These are phyloP conservation scores for Zapornia atra DNA, from an alignment of 2,113 vertebrate species.

Conservation along the genomic window DNA sequence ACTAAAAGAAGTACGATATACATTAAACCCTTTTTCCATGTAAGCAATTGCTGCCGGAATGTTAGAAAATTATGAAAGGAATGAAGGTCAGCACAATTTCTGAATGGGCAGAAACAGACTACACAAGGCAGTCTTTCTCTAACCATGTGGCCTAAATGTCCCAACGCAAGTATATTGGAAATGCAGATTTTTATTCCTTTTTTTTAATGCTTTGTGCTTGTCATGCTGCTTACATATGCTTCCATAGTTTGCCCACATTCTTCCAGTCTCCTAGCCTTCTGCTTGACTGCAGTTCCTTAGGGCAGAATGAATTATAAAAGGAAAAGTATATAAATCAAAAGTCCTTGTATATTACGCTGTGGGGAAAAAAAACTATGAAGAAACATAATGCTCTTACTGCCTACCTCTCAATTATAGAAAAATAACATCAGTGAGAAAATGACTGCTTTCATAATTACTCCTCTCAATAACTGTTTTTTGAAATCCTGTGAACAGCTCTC, in stretches of 20 bases:
- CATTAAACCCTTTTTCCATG: not conserved
- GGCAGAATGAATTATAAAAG: not conserved
- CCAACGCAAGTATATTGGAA: not conserved
- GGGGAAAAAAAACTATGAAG: not conserved
- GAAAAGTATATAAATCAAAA: not conserved
- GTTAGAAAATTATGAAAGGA: not conserved
- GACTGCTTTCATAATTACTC: slow-evolving; percentile 7
- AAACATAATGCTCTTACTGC: not conserved
- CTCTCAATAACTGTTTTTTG: slow-evolving; percentile 10
- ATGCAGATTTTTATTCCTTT: not conserved
- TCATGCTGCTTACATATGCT: not conserved
- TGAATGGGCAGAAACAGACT: not conserved
- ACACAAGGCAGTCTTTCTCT: not conserved
- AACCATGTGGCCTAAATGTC: not conserved
- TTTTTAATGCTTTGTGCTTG: not conserved
- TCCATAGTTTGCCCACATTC: not conserved
- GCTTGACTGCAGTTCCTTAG: not conserved
- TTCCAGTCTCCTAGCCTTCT: not conserved
- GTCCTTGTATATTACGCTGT: not conserved
- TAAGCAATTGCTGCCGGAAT: not conserved
- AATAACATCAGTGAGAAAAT: not conserved
- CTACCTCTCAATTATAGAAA: slow-evolving; percentile 38
- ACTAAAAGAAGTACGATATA: not conserved
- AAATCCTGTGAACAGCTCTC: slow-evolving; percentile 21
- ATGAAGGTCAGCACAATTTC: not conserved